These are phyloP conservation scores for Danio albolineatus DNA, from an alignment of 2,797 vertebrate species.

Conservation along the genomic window DNA sequence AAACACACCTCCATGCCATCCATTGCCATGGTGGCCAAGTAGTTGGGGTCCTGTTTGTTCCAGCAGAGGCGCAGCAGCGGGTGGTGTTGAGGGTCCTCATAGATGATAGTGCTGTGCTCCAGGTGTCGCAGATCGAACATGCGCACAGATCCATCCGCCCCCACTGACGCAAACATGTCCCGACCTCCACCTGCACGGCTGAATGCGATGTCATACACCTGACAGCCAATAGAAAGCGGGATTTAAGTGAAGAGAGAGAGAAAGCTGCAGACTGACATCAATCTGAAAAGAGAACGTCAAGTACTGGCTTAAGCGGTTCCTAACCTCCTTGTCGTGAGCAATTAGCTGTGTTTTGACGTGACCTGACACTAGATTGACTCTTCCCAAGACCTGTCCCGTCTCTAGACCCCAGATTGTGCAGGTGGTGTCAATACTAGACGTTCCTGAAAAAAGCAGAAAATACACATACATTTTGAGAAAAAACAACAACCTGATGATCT, in stretches of 20 bases:
- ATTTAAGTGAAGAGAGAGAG: not conserved
- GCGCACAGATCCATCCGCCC: slow-evolving; percentile 94
- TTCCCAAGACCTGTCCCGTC: slow-evolving; percentile 94
- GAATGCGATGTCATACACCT: slow-evolving; percentile 99
- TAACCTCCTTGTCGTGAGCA: slow-evolving; percentile 98
- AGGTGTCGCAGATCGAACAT: slow-evolving; percentile 98
- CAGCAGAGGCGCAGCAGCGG: slow-evolving; percentile 97
- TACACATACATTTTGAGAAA: not conserved
- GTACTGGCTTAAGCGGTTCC: not conserved
- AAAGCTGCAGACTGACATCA: not conserved
- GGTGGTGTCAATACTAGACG: slow-evolving; percentile 97
- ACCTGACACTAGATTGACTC: slow-evolving; percentile 96
- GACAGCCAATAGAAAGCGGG: slow-evolving; percentile 22
- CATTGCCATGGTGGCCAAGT: slow-evolving; percentile 99
- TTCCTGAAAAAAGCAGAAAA: slow-evolving; percentile 78
- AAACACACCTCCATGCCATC: slow-evolving; percentile 96
- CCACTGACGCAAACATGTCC: slow-evolving; percentile 98
- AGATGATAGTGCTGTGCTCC: slow-evolving; percentile 99
- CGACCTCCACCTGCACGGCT: slow-evolving; percentile 95
- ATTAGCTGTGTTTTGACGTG: slow-evolving; percentile 99
- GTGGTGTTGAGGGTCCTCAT: slow-evolving; percentile 98
- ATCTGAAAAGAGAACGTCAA: not conserved
- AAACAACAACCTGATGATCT: not conserved
- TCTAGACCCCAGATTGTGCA: slow-evolving; percentile 99
- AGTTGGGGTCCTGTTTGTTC: slow-evolving; percentile 99